phyloP scores from a whole-genome alignment of 2,888 invertebrate species.

The Amorpha juglandis region DNA sequence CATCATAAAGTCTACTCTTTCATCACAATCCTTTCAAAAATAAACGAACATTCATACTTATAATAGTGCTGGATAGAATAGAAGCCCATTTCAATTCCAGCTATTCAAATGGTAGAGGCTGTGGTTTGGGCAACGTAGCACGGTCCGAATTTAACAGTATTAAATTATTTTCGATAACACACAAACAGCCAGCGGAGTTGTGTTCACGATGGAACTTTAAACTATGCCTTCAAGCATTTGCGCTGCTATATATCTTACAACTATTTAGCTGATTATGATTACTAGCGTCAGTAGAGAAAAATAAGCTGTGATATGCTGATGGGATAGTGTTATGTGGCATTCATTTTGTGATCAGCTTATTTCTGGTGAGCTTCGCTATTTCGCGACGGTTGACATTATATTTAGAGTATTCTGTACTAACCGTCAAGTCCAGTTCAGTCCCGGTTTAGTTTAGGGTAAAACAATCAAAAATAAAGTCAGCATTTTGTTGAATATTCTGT shows the following conservation, averaged over 20 bases:
- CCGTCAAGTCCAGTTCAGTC: too few species aligned
- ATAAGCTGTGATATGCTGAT: too few species aligned
- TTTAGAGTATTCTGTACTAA: too few species aligned
- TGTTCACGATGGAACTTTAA: conserved; percentile 10
- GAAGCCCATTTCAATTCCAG: conserved; percentile 23
- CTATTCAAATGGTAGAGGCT: conserved; percentile 42
- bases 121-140: conserved; percentile 54
- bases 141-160: conserved; percentile 59
- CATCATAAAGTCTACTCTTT: neutral
- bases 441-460: too few species aligned
- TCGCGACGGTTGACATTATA: too few species aligned
- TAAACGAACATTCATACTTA: neutral
- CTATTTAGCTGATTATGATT: neutral
- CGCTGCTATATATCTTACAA: neutral
- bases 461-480: too few species aligned
- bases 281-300: neutral
- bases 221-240: neutral
- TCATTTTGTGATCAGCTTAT: too few species aligned
- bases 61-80: conserved; percentile 24
- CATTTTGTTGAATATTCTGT: too few species aligned
- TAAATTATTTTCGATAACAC: conserved; percentile 65
- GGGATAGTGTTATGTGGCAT: too few species aligned
- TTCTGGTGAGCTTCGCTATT: too few species aligned
- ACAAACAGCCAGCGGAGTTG: conserved; percentile 41
- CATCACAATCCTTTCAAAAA: neutral